Conservation (phyloP, 37 sponge, comb jelly and placozoan genomes). For the Chondrilla cf. caribensis region DNA sequence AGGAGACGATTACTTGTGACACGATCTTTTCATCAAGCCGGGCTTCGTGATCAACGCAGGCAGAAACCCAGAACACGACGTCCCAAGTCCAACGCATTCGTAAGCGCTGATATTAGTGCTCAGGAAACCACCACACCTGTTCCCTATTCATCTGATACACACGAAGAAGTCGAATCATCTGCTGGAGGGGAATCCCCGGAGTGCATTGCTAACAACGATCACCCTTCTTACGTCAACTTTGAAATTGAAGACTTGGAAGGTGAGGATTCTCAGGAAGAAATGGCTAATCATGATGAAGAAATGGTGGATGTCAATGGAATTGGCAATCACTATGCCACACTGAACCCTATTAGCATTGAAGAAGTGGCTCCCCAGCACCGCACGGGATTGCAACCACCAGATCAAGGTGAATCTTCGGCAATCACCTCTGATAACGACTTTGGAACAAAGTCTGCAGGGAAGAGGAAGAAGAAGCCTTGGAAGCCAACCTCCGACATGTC, state of each 20-base stretch:
- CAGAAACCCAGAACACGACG: conserved; percentile 36
- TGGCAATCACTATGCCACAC: not conserved
- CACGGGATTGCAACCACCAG: not conserved
- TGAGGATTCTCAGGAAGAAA: not conserved
- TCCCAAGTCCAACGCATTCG: conserved; percentile 24
- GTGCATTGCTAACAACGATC: not conserved
- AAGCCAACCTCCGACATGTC: conserved; percentile 24
- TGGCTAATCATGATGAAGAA: not conserved
- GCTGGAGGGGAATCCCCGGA: conserved; percentile 28
- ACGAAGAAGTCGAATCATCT: conserved; percentile 30
- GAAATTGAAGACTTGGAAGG: not conserved
- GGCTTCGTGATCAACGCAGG: conserved; percentile 16
- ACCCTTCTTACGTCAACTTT: not conserved
- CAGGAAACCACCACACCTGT: conserved; percentile 70
- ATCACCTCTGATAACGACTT: conserved; percentile 6
- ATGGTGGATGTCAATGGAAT: no score
- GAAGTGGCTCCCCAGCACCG: not conserved
- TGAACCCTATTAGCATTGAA: not conserved
- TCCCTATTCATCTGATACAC: conserved; percentile 20
- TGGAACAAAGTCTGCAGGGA: not conserved
- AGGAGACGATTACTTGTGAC: not conserved
- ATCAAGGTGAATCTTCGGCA: not conserved
- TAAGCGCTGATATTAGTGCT: conserved; percentile 65
- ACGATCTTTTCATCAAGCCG: conserved; percentile 15
- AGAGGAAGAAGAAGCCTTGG: conserved; percentile 29